Base-by-base conservation (phyloP, 2,888 invertebrate species). In the Scaptomyza parva region DNA sequence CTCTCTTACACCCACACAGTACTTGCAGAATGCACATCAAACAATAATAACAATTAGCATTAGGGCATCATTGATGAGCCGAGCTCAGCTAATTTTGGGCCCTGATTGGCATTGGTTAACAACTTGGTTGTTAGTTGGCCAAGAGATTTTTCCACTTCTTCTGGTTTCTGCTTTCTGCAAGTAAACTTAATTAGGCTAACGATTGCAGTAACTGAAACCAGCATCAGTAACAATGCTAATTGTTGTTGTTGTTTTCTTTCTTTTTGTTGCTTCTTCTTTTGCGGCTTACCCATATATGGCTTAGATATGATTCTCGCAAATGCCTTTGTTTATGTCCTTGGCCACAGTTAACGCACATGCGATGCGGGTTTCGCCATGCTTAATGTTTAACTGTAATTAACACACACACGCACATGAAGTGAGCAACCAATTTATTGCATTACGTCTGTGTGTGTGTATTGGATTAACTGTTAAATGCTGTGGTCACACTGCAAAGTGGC, bases 31-130 rank as follows among this genome's bases (percentile, higher is more conserved):
- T 54, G 52, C 61, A 62, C 52, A 66, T 65, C 40, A 60, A 75
- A 84, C 67, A 66, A 75, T 72, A 75, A 81, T 81, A 84, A 86
- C 85, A 86, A 81, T 84, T 86, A 81, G 65, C 74, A 84, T 84
- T 84, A 86, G 57, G 67, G 73, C 74, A 78, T 17, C 66, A 48
- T 54, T 63, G 53, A 50, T 39, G 47, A 44, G 50, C 24, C 22
- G 1, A 18, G 43, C 6, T 39, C 43, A 47, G 48, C 57, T 47
- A 58, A 43, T 58, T 54, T 52, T n/a, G n/a, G 12, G 17, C 50
- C 37, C 33, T 39, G 30, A 48, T 63, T 61, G 71, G 43, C 58
- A 63, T 62, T 62, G 64, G 50, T 66, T 58, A 61, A 63, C 54
- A 48, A 70, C 65, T 61, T 43, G n/a, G n/a, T n/a, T n/a, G n/a